Evolutionary conservation across 1,140 invertebrate species (phyloP).

Genomic region (Melipona quadrifasciata): DNA sequence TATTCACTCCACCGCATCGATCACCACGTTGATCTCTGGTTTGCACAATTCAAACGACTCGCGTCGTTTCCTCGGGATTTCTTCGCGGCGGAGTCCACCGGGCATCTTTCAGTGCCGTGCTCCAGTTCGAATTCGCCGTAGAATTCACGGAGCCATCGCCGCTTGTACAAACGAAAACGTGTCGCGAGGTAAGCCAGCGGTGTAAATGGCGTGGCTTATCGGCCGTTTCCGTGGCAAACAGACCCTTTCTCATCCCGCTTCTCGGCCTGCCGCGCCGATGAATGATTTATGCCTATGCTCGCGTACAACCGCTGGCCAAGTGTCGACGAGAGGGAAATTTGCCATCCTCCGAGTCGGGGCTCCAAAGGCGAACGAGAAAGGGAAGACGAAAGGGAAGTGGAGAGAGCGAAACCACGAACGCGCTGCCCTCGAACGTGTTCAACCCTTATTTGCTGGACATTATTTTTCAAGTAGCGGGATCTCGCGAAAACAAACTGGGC

Average conservation of each 20-base stretch:
- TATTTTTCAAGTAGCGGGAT: background rate
- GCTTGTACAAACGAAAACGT: conserved; percentile 31
- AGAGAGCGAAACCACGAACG: background rate
- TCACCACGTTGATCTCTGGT: background rate
- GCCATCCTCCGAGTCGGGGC: background rate
- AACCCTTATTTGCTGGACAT: conserved; percentile 13
- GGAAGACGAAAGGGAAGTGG: background rate
- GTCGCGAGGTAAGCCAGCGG: background rate
- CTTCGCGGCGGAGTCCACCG: background rate
- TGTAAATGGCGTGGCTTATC: conserved; percentile 43
- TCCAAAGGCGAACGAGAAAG: background rate
- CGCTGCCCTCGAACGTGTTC: background rate
- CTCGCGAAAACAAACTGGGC: background rate
- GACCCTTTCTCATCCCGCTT: conserved; percentile 27
- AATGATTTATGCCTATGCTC: conserved; percentile 26
- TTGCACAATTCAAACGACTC: background rate
- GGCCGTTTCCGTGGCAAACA: conserved; percentile 24
- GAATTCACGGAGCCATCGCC: background rate
- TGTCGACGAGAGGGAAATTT: conserved; percentile 45
- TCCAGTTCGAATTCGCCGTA: background rate
- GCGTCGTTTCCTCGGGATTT: background rate
- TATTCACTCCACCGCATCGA: background rate
- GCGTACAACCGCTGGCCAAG: conserved; percentile 7
- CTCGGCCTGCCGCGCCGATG: conserved; percentile 6
- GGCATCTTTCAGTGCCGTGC: background rate